Conservation (phyloP, 2,888 invertebrate genomes). For the Hydrotaea diabolus region DNA sequence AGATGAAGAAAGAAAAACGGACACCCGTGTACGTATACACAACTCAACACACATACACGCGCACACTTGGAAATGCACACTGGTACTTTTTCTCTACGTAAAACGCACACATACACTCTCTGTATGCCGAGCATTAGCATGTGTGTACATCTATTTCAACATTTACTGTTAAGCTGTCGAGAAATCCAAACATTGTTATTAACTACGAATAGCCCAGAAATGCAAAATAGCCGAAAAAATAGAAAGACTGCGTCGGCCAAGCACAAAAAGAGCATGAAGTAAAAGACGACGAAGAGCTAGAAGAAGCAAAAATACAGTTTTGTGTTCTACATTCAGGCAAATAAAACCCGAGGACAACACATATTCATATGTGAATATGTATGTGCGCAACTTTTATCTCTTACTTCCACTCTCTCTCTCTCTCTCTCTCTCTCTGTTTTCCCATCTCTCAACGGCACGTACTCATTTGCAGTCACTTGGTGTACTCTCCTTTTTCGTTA, state of each 20-base stretch:
- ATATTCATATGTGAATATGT: no score
- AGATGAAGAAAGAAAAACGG: background rate
- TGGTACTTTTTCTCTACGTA: background rate
- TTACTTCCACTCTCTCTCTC: constrained; percentile 9
- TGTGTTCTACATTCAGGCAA: constrained; percentile 16
- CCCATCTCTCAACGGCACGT: background rate
- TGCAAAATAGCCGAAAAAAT: constrained; percentile 29
- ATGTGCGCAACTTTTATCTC: constrained; percentile 9
- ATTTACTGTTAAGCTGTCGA: constrained; percentile 46
- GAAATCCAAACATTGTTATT: constrained; percentile 59
- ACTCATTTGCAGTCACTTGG: background rate
- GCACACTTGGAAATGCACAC: background rate
- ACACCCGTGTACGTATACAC: background rate
- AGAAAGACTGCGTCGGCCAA: background rate
- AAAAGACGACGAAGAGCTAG: background rate
- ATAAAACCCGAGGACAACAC: background rate
- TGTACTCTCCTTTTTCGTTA: background rate
- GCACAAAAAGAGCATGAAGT: constrained; percentile 14
- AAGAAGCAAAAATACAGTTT: background rate
- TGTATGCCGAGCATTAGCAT: background rate
- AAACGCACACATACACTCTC: background rate
- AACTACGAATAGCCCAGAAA: constrained; percentile 62
- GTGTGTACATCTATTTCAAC: constrained; percentile 3
- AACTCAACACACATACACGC: background rate
- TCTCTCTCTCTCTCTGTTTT: background rate